Evolutionary conservation across 2,113 vertebrate genomes (phyloP).

Genomic region (Passer montanus): DNA sequence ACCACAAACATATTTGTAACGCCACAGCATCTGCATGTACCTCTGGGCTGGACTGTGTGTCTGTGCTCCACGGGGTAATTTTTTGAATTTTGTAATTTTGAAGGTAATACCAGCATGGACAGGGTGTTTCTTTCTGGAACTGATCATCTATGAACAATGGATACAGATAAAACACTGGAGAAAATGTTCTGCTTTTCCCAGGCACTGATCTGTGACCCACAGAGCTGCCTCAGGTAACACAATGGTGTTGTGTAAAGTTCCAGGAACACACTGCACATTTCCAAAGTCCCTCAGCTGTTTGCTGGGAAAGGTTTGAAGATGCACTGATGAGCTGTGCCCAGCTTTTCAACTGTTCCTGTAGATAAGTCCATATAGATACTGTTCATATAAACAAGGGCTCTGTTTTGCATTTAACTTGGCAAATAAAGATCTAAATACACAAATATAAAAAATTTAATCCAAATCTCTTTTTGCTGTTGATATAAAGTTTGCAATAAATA

Average conservation of each 20-base stretch:
- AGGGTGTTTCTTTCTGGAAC: background rate
- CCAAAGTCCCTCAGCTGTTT: background rate
- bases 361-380: background rate
- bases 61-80: background rate
- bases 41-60: background rate
- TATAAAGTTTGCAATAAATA: conserved; percentile 64
- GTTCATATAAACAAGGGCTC: background rate
- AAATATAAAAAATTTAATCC: background rate
- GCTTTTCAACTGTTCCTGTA: background rate
- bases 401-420: background rate
- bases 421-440: conserved; percentile 22
- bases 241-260: background rate
- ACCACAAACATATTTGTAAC: background rate
- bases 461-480: background rate
- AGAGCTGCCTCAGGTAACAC: background rate
- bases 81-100: background rate
- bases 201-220: background rate
- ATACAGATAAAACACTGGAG: background rate
- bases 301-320: background rate
- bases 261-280: background rate
- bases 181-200: background rate
- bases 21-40: rapidly evolving
- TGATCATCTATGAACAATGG: background rate
- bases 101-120: background rate
- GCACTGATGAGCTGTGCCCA: background rate